phyloP scores from a whole-genome alignment of 2,888 invertebrate species.

The Drosophila suboccidentalis region DNA sequence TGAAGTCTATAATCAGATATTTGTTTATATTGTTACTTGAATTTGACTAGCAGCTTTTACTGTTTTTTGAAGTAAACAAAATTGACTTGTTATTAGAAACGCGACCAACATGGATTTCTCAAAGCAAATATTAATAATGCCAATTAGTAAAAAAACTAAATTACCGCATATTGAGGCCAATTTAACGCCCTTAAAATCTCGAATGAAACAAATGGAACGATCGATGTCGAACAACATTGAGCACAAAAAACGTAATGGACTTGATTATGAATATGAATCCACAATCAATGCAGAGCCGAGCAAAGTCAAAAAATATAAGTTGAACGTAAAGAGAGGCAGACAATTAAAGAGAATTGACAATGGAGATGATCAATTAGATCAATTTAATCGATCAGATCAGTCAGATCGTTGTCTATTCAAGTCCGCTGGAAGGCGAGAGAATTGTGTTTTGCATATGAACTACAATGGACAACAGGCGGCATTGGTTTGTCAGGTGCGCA shows the following conservation, averaged over 20 bases:
- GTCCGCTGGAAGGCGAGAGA: neutral
- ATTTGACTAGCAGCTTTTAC: neutral
- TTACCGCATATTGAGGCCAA: constrained; percentile 33
- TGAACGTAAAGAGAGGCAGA: neutral
- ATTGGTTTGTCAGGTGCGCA: constrained; percentile 51
- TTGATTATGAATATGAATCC: constrained; percentile 20
- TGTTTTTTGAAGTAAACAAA: neutral
- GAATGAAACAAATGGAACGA: neutral
- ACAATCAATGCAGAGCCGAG: neutral
- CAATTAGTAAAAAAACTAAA: neutral
- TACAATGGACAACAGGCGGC: constrained; percentile 40
- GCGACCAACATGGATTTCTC: constrained; percentile 17
- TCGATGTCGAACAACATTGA: neutral
- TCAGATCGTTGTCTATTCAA: neutral
- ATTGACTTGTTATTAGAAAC: constrained; percentile 3
- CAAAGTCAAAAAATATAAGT: neutral
- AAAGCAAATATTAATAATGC: constrained; percentile 5
- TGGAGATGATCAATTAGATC: neutral
- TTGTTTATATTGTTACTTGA: constrained; percentile 1
- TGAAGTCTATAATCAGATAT: neutral
- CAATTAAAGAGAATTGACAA: neutral
- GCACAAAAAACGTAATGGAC: constrained; percentile 38
- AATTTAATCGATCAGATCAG: neutral
- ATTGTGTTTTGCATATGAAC: constrained; percentile 54
- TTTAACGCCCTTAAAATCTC: constrained; percentile 21